phyloP scores from a whole-genome alignment of 2,113 vertebrate species.

The Mastomys coucha region DNA sequence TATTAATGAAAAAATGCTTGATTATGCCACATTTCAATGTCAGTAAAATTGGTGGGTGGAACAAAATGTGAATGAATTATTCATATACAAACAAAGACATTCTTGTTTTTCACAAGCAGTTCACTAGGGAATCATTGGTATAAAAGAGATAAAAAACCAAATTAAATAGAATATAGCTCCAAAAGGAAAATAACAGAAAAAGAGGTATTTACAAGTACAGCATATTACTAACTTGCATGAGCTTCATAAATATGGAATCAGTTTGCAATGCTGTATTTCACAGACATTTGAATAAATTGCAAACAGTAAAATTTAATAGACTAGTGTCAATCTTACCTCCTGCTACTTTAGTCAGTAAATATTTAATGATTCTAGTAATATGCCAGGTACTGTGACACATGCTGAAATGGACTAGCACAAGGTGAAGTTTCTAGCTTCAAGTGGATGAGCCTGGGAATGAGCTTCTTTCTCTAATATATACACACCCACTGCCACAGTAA shows the following conservation, averaged over 20 bases:
- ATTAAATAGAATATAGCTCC: constrained; percentile 28
- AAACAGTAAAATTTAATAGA: constrained; percentile 53
- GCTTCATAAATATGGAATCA: constrained; percentile 62
- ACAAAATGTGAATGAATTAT: constrained; percentile 83
- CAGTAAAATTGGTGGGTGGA: constrained; percentile 81
- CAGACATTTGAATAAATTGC: constrained; percentile 72
- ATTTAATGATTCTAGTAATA: neutral
- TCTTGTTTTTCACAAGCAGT: constrained; percentile 80
- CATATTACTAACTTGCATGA: constrained; percentile 62
- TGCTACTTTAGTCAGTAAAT: neutral
- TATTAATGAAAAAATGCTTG: constrained; percentile 85
- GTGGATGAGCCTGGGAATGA: too few relatives aligned
- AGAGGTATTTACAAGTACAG: neutral
- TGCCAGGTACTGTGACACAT: neutral
- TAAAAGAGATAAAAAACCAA: constrained; percentile 70
- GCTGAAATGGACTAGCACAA: neutral
- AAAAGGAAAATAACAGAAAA: constrained; percentile 52
- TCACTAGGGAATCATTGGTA: constrained; percentile 67
- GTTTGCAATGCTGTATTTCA: constrained; percentile 72
- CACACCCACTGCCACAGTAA: neutral
- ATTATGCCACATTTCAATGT: constrained; percentile 81
- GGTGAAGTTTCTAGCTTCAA: neutral
- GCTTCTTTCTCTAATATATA: neutral
- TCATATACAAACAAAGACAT: constrained; percentile 81
- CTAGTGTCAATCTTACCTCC: neutral